Evolutionary conservation across 2,888 invertebrate genomes (phyloP).

Genomic region (Tipula confusa): DNA sequence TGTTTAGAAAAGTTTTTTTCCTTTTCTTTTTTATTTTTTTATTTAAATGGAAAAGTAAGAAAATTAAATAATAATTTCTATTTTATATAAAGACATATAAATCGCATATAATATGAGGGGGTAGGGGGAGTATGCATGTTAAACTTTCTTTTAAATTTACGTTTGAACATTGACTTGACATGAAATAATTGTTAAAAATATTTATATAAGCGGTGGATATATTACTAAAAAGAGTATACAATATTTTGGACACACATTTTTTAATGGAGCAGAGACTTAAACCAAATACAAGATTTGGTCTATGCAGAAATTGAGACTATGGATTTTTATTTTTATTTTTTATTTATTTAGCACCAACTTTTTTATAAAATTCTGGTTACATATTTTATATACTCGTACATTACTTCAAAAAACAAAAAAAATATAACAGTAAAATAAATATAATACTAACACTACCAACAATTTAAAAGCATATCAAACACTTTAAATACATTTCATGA

Average conservation of each 20-base stretch:
- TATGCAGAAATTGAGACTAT: too few species aligned
- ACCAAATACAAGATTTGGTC: too few species aligned
- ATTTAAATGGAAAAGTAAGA: conserved; percentile 21
- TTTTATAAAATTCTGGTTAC: too few species aligned
- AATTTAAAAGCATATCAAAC: too few species aligned
- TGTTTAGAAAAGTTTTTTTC: not conserved
- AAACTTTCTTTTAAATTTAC: not conserved
- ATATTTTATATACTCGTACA: too few species aligned
- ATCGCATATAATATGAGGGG: not conserved
- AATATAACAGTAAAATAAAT: too few species aligned
- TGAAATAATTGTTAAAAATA: not conserved
- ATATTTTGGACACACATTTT: not conserved
- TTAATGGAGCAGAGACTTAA: not conserved
- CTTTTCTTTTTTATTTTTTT: not conserved
- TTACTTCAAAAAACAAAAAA: too few species aligned
- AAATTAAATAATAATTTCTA: conserved; percentile 14
- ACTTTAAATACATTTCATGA: too few species aligned
- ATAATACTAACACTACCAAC: too few species aligned
- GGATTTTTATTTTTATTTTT: too few species aligned
- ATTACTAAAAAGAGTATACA: not conserved
- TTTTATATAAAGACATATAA: not conserved
- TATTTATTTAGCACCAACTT: too few species aligned
- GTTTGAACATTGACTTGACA: not conserved
- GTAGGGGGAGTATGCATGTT: not conserved
- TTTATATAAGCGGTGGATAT: not conserved